phyloP scores from a whole-genome alignment of 2,797 vertebrate species.

The Sebastes dallii region DNA sequence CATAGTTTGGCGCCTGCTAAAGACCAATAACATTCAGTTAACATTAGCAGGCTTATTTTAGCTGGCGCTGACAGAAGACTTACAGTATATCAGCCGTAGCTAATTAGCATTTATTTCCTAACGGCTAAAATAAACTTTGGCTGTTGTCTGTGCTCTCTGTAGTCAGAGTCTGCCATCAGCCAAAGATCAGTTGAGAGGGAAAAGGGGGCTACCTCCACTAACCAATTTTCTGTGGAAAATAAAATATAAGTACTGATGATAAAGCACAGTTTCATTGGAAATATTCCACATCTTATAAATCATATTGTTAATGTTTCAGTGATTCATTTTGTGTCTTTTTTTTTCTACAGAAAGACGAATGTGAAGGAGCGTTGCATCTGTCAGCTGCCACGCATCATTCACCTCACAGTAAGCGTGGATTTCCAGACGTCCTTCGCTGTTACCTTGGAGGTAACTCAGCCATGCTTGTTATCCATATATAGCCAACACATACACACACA shows the following conservation, averaged over 20 bases:
- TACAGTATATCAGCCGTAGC: no score
- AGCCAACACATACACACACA: slow-evolving; percentile 1
- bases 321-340: background rate
- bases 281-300: background rate
- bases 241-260: background rate
- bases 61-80: background rate
- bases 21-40: no score
- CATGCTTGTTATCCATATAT: background rate
- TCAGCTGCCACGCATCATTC: slow-evolving; percentile 12
- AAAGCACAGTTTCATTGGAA: background rate
- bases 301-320: background rate
- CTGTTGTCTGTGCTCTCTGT: background rate
- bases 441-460: slow-evolving; percentile 23
- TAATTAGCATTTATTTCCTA: background rate
- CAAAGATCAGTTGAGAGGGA: background rate
- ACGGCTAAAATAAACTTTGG: background rate
- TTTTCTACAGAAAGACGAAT: background rate
- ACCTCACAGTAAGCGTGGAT: background rate
- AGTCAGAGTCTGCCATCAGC: background rate
- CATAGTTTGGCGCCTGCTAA: no score
- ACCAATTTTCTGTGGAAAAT: background rate
- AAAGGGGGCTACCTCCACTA: background rate
- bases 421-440: slow-evolving; percentile 3
- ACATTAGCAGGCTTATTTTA: no score
- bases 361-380: background rate